These are phyloP conservation scores for Tetanocera ferruginea DNA, from an alignment of 2,888 invertebrate species.

Conservation along the genomic window DNA sequence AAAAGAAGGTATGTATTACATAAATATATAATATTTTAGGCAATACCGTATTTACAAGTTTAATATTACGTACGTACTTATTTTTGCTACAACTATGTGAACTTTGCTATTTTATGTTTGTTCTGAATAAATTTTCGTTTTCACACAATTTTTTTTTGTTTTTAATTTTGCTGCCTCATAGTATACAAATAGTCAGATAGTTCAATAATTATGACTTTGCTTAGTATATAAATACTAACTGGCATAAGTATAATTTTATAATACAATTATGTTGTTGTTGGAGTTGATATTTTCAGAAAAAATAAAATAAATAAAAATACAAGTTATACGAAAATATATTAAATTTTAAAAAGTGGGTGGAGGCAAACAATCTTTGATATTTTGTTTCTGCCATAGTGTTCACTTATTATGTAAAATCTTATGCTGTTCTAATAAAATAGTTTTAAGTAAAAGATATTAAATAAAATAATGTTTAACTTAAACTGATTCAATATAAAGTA, in stretches of 20 bases:
- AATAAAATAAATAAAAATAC: constrained; percentile 62
- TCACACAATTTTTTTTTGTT: background rate
- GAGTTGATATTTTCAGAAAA: constrained; percentile 64
- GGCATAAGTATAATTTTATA: background rate
- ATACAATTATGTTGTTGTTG: constrained; percentile 47
- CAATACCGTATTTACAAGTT: constrained; percentile 31
- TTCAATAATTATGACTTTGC: background rate
- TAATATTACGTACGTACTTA: constrained; percentile 7
- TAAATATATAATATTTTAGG: constrained; percentile 15
- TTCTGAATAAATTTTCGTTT: constrained; percentile 7
- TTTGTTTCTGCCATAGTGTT: constrained; percentile 15
- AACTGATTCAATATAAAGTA: no score
- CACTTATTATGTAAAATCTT: background rate
- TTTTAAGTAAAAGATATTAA: background rate
- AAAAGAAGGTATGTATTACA: constrained; percentile 29
- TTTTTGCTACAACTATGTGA: constrained; percentile 11
- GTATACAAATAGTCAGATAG: constrained; percentile 6
- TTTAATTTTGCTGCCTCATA: background rate
- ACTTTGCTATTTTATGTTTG: constrained; percentile 1
- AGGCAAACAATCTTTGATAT: constrained; percentile 39
- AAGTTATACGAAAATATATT: constrained; percentile 44
- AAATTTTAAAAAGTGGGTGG: constrained; percentile 16
- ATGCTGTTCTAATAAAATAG: background rate
- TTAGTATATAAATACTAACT: constrained; percentile 17
- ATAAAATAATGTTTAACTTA: background rate